Base-by-base conservation (phyloP, 2,888 invertebrate genomes). In the Spodoptera picta region DNA sequence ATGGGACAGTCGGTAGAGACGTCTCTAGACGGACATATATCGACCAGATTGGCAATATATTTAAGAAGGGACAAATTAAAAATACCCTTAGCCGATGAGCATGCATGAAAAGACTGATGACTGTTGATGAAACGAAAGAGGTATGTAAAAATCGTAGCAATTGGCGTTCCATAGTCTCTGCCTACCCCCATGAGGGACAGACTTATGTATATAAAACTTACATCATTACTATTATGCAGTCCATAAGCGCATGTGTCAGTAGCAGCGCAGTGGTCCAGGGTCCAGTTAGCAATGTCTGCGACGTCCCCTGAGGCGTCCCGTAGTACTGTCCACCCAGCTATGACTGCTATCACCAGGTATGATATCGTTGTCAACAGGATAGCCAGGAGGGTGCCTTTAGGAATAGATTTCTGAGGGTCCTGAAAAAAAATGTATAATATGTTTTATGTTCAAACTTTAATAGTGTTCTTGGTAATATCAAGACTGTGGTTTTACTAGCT, bases 371-470 rank as follows among this genome's bases (percentile, higher is more conserved):
- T 98, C 19, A 99, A 94, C 0, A 97, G 71, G 74, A 99, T 99
- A 0, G 99, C 98, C 27, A 98, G 89, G 3, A 99, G 94, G 0
- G 99, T 99, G 59, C 99, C 99, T 88, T 99, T 98, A 0, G 98
- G 98, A 77, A 98, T 98, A 0, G 98, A 96, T 69, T 95, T 96
- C 92, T 97, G 97, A 0, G 98, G 98, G 92, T 98, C 98, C 98
- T 98, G 86, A 0, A 42, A 0, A 42, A 49, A 1, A 44, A 50
- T 23, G n/a, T 14, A 0, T 3, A 46, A n/a, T 44, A 14, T 60
- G 31, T 42, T 2, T 10, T 56, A 3, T 42, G 12, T 0, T 9
- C 2, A 36, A 6, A 36, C 7, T 36, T 36, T 19, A 19, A 14
- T 14, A 0, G 14, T 14, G 14, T 14, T 14, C 14, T 14, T 14